phyloP scores from a whole-genome alignment of 2,113 vertebrate genomes.

The Gopherus evgoodei region DNA sequence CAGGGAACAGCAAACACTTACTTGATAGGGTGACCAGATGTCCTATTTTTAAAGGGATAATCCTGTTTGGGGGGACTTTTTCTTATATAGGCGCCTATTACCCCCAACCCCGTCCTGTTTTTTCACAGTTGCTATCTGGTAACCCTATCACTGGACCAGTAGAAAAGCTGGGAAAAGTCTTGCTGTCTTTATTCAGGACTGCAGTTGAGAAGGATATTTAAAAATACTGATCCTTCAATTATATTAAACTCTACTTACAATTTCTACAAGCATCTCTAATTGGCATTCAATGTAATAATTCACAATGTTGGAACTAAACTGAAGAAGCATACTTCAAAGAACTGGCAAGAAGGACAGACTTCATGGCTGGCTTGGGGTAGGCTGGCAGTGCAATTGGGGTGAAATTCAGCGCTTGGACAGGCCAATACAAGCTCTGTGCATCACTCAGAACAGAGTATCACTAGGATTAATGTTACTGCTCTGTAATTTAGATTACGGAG shows the following conservation, averaged over 20 bases:
- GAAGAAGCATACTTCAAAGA: background rate
- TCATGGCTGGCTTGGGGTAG: background rate
- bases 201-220: background rate
- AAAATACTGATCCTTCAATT: background rate
- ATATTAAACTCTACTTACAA: background rate
- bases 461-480: background rate
- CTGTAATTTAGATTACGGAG: background rate
- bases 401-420: background rate
- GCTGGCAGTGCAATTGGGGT: background rate
- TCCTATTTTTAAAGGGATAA: too few species aligned
- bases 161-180: background rate
- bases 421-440: background rate
- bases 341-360: background rate
- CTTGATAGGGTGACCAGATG: too few species aligned
- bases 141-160: background rate
- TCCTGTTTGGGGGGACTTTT: too few species aligned
- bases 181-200: background rate
- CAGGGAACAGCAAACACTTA: rapidly evolving
- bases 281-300: background rate
- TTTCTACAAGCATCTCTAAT: background rate
- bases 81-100: too few species aligned
- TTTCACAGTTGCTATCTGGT: too few species aligned
- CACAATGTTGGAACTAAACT: background rate
- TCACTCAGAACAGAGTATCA: background rate
- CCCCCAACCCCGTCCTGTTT: too few species aligned